Percentiles rank a stretch among this genome's conserved stretches.
Evolutionary conservation across 1,140 invertebrate species (phyloP).

Genomic region (Lucilia cuprina): DNA sequence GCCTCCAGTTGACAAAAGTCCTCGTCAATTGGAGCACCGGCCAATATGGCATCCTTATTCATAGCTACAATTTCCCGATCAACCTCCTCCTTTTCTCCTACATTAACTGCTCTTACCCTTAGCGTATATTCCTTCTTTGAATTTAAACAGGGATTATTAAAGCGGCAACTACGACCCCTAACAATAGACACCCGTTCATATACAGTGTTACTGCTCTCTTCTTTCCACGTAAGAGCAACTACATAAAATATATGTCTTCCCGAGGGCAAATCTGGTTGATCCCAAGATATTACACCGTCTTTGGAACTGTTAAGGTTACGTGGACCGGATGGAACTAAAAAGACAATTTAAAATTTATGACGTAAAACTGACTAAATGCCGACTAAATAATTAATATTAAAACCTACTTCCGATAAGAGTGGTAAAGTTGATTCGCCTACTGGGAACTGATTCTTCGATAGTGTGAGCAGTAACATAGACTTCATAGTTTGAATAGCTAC

Average conservation of each 20-base stretch:
- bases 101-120: constrained; percentile 37
- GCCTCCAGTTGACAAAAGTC: not conserved
- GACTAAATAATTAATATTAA: not conserved
- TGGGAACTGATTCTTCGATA: constrained; percentile 5
- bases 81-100: constrained; percentile 2
- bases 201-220: not conserved
- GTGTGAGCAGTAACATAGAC: constrained; percentile 35
- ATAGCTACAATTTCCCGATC: constrained; percentile 23
- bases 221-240: not conserved
- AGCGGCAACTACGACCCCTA: constrained; percentile 15
- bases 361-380: not conserved
- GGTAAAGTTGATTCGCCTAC: not conserved
- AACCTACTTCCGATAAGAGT: constrained; percentile 38
- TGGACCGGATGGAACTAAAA: constrained; percentile 27
- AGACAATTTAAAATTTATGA: not conserved
- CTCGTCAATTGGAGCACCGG: not conserved
- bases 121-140: constrained; percentile 11
- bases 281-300: constrained; percentile 18
- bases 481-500: constrained; percentile 36
- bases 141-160: not conserved
- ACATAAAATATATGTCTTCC: constrained; percentile 29
- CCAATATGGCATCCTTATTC: not conserved
- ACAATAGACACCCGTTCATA: constrained; percentile 6
- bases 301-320: not conserved
- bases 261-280: constrained; percentile 20